Evolutionary conservation across 2,888 invertebrate genomes (phyloP).

Genomic region (Koerneria pararmatus): DNA sequence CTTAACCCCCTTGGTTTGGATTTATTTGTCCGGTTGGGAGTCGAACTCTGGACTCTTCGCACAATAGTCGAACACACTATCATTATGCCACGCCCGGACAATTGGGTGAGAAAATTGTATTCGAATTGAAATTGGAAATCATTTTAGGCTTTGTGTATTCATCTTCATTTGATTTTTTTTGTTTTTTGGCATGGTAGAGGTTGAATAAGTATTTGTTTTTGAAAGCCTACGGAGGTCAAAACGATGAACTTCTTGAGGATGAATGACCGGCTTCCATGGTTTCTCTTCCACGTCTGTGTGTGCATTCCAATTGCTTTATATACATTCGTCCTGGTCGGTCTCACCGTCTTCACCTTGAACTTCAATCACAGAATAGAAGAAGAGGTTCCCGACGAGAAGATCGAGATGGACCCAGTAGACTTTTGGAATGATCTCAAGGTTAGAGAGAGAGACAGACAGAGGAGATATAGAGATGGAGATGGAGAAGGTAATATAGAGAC

Average conservation of each 20-base stretch:
- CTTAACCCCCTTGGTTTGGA: no score
- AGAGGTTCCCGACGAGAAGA: conserved; percentile 19
- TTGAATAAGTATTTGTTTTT: background rate
- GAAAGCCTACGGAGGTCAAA: background rate
- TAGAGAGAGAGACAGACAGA: background rate
- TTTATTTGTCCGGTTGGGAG: no score
- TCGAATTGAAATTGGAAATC: no score
- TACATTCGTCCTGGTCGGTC: conserved; percentile 28
- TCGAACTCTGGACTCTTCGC: no score
- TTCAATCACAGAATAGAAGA: conserved; percentile 22
- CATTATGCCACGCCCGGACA: no score
- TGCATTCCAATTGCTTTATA: conserved; percentile 31
- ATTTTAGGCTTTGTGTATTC: background rate
- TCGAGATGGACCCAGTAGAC: conserved; percentile 33
- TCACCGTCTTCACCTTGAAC: conserved; percentile 32
- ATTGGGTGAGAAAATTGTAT: no score
- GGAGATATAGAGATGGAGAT: background rate
- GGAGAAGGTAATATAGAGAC: no score
- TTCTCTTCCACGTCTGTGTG: conserved; percentile 31
- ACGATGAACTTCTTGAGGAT: conserved; percentile 18
- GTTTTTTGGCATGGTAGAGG: background rate
- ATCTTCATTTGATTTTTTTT: background rate
- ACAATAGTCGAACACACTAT: no score
- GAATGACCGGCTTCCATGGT: conserved; percentile 27
- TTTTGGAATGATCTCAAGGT: conserved; percentile 42